Evolutionary conservation across 2,113 vertebrate genomes (phyloP), one percentile per base, ranked within the genome.

Genomic region (Junco hyemalis): DNA sequence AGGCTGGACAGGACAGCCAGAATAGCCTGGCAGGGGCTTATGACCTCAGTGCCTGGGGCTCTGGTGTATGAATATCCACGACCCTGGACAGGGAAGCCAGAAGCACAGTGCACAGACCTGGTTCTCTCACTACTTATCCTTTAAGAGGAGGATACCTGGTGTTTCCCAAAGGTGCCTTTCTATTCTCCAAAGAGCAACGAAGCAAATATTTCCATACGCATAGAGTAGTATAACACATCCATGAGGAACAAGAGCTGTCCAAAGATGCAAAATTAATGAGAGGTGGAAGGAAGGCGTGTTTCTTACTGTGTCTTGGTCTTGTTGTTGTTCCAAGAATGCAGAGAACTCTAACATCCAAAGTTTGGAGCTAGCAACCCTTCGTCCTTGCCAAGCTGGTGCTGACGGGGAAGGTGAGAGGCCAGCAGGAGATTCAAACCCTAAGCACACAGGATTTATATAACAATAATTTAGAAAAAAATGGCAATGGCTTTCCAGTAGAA

Each of bases 301-400:
- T 98, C 99, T 98, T 97, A 99, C 99, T 35, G 98, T 99, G 73
- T 99, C 99, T 4, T 98, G 98, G 92, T 99, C 99, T 94, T 98
- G 98, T 68, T 99, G 99, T 95, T 99, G 99, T 97, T 99, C 99
- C 92, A 99, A 97, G 96, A 99, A 99, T 42, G 99, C 98, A 6
- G 99, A 99, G 97, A 99, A 99, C 96, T 99, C 99, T 94, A 99
- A 96, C 99, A 99, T 99, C 95, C 98, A 98, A 83, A 99, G 98
- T 95, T 99, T 99, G 95, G 99, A 98, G 97, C 99, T 98, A 94
- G 99, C 98, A 89, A 99, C 99, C 26, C 99, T 98, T 95, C 99
- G 98, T 81, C 99, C 99, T 97, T 99, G 99, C 99, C 99, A 99
- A 5, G 98, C 98, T 53, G 99, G 98, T 38, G 98, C 98, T 9